Conservation (phyloP, 2,797 vertebrate species). For the Poeciliopsis paucimaculata region DNA sequence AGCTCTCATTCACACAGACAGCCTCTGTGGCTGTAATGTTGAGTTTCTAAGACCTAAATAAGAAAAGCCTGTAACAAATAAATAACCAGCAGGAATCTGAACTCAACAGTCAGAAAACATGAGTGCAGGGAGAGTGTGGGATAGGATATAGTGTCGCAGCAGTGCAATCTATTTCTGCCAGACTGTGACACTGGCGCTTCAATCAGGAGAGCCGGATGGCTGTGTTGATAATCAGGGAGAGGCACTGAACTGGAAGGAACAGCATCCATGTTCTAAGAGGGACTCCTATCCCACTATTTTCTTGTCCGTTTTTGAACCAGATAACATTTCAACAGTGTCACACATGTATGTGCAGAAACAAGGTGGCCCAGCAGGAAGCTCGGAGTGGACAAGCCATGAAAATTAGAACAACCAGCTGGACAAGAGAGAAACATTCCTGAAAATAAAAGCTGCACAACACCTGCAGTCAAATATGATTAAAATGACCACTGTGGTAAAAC, state of each 20-base stretch:
- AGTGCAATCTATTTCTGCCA: slow-evolving; percentile 64
- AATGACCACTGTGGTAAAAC: background rate
- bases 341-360: slow-evolving; percentile 39
- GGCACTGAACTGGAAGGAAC: slow-evolving; percentile 44
- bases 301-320: slow-evolving; percentile 31
- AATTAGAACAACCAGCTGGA: slow-evolving; percentile 8
- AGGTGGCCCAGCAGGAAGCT: slow-evolving; percentile 14
- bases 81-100: slow-evolving; percentile 64
- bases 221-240: slow-evolving; percentile 48
- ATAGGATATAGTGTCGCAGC: slow-evolving; percentile 58
- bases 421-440: background rate
- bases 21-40: slow-evolving; percentile 61
- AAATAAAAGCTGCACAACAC: background rate
- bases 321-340: slow-evolving; percentile 33
- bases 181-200: slow-evolving; percentile 47
- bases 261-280: slow-evolving; percentile 31
- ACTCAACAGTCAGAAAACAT: slow-evolving; percentile 40
- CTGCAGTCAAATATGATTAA: background rate
- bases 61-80: slow-evolving; percentile 75
- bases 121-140: background rate
- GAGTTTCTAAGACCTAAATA: slow-evolving; percentile 72
- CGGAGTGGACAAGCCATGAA: background rate
- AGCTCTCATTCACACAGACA: slow-evolving; percentile 47
- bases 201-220: slow-evolving; percentile 48
- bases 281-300: slow-evolving; percentile 35